These are phyloP conservation scores for Paramuricea clavata DNA, from an alignment of 92 coral and sea anemone genomes.

Conservation along the genomic window DNA sequence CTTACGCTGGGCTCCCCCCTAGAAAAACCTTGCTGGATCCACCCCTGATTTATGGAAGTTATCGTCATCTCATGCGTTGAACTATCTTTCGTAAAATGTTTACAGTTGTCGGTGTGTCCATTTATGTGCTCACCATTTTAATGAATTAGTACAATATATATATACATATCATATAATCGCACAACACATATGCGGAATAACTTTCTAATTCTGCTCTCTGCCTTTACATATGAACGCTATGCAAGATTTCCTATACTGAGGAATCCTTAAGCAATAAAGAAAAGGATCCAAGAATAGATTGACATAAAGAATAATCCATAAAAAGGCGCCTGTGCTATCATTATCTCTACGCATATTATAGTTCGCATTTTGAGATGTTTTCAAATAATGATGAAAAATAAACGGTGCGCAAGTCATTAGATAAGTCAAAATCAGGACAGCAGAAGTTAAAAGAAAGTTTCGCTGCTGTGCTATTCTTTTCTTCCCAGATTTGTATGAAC, in stretches of 20 bases:
- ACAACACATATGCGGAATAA: too few species aligned
- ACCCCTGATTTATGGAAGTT: too few species aligned
- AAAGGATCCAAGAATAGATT: constrained; percentile 18
- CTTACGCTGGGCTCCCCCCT: too few species aligned
- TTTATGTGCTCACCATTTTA: too few species aligned
- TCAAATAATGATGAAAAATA: background rate
- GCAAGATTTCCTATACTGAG: constrained; percentile 36
- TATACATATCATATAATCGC: too few species aligned
- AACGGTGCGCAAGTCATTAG: constrained; percentile 25
- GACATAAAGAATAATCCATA: background rate
- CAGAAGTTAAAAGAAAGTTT: constrained; percentile 12
- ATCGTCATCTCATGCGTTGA: too few species aligned
- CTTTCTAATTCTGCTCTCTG: background rate
- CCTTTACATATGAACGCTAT: background rate
- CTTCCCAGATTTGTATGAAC: background rate
- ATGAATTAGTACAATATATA: too few species aligned
- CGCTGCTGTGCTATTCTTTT: constrained; percentile 6
- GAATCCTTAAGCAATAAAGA: constrained; percentile 10
- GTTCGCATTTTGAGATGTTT: constrained; percentile 8
- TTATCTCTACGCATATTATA: background rate
- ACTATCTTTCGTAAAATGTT: too few species aligned
- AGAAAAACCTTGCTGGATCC: too few species aligned
- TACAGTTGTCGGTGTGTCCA: too few species aligned
- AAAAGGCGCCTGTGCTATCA: background rate
- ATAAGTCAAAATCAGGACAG: background rate